Evolutionary conservation across 1,140 invertebrate species (phyloP).

Genomic region (Eupeodes corollae): DNA sequence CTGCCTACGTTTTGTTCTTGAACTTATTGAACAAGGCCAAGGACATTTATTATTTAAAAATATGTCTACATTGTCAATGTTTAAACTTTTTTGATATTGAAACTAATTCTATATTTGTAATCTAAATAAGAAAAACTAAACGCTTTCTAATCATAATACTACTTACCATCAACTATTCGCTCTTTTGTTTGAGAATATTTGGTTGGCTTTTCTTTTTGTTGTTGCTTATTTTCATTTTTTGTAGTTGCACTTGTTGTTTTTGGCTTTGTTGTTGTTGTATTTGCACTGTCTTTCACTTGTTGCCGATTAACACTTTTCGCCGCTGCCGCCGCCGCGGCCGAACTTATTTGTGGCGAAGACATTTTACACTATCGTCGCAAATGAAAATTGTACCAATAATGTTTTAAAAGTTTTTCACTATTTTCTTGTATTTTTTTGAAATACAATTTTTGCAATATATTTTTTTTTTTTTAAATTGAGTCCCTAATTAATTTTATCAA

Average conservation of each 20-base stretch:
- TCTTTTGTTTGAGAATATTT: conserved; percentile 32
- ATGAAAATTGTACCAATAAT: conserved; percentile 10
- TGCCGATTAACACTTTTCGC: conserved; percentile 14
- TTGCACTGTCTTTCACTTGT: conserved; percentile 16
- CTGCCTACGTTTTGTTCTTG: background rate
- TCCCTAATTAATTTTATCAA: background rate
- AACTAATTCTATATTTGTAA: conserved; percentile 17
- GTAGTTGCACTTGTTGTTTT: conserved; percentile 16
- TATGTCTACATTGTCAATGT: conserved; percentile 8
- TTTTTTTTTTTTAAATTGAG: background rate
- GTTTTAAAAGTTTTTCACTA: conserved; percentile 8
- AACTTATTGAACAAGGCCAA: conserved; percentile 14
- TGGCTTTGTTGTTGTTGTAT: conserved; percentile 9
- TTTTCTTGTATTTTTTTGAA: background rate
- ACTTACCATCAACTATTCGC: conserved; percentile 37
- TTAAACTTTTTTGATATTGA: conserved; percentile 14
- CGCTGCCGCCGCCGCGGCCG: conserved; percentile 20
- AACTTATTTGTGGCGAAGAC: conserved; percentile 32
- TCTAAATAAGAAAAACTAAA: conserved; percentile 5
- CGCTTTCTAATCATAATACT: background rate
- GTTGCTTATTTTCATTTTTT: conserved; percentile 16
- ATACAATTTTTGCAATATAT: background rate
- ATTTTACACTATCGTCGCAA: conserved; percentile 13
- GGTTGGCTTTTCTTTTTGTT: conserved; percentile 28
- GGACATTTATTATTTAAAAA: conserved; percentile 19